A percentile compares a stretch with the other conserved stretches of the same genome.
Conservation (phyloP, 53 echinoderm and acorn worm genomes). For the Paracentrotus lividus region DNA sequence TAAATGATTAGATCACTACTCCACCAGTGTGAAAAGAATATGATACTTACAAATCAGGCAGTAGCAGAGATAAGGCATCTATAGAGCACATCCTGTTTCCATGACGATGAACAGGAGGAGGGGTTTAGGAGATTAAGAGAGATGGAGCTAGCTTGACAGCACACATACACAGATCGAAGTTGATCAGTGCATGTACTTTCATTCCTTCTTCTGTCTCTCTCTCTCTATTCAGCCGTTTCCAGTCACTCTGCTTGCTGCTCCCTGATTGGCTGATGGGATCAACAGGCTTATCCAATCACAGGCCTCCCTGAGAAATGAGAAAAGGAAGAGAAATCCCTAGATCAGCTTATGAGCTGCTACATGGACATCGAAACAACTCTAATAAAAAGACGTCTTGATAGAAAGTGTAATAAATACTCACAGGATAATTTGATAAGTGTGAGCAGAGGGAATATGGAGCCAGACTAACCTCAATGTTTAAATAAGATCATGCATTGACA, state of each 20-base stretch:
- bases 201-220: neutral
- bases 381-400: too few species aligned
- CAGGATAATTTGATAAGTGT: neutral
- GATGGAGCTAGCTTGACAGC: slow-evolving; percentile 3
- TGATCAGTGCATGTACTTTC: slow-evolving; percentile 6
- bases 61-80: neutral
- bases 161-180: slow-evolving; percentile 19
- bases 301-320: neutral
- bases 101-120: slow-evolving; percentile 16
- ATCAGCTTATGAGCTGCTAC: neutral
- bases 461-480: neutral
- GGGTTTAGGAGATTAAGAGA: neutral
- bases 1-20: slow-evolving; percentile 9
- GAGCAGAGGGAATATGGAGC: slow-evolving; percentile 8
- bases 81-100: neutral
- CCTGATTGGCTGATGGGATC: neutral
- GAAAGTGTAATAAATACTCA: neutral
- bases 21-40: neutral
- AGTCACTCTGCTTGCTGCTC: neutral
- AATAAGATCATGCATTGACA: too few species aligned
- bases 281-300: neutral
- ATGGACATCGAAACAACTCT: too few species aligned
- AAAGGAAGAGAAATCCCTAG: slow-evolving; percentile 6
- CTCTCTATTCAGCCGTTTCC: neutral
- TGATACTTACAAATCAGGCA: neutral